Conservation (phyloP, 2,113 vertebrate genomes). For the Deroptyus accipitrinus region DNA sequence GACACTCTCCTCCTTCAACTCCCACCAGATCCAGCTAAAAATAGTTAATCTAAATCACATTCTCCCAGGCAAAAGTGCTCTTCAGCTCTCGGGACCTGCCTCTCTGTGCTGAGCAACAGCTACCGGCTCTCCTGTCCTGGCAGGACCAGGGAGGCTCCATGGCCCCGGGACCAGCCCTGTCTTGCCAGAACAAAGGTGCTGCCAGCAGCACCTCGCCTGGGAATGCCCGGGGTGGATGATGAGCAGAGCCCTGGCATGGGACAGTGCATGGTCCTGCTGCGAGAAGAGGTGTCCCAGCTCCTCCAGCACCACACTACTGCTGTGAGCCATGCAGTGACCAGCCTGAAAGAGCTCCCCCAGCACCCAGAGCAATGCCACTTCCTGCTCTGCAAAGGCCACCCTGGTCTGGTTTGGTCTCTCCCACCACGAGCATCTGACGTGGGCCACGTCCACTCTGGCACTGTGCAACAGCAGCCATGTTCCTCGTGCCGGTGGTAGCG, state of each 20-base stretch:
- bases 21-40: constrained; percentile 43
- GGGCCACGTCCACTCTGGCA: accelerated
- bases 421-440: accelerated
- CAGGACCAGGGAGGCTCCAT: accelerated
- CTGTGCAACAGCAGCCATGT: accelerated
- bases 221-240: accelerated
- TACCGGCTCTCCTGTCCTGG: background rate
- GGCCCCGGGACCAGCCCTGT: background rate
- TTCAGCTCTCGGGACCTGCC: background rate
- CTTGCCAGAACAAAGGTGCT: accelerated
- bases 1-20: constrained; percentile 17
- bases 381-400: background rate
- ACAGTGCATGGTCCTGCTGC: accelerated
- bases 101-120: background rate
- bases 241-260: background rate
- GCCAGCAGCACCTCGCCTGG: background rate
- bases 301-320: background rate
- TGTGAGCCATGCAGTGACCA: background rate
- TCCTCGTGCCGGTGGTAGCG: accelerated
- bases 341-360: accelerated
- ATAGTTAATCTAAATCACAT: constrained; percentile 30
- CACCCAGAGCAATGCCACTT: background rate
- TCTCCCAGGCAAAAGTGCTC: background rate
- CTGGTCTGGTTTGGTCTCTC: background rate
- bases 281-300: background rate